These are phyloP conservation scores for Drosophila falleni DNA, from an alignment of 2,888 invertebrate genomes.

Conservation along the genomic window DNA sequence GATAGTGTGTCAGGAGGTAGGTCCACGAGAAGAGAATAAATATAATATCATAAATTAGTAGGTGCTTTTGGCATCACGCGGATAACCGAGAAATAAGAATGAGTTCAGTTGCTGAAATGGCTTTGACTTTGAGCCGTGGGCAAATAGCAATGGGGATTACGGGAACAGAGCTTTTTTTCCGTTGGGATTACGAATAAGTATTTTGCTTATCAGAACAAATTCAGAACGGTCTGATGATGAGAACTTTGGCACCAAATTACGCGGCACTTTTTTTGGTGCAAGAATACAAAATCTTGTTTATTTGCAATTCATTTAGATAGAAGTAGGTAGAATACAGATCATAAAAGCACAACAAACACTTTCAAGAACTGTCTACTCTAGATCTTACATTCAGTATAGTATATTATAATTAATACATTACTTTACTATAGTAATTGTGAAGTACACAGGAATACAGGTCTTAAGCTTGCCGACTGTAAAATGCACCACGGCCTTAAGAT, in stretches of 20 bases:
- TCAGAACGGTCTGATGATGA: slow-evolving; percentile 10
- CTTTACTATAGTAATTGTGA: slow-evolving; percentile 9
- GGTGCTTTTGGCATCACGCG: slow-evolving; percentile 49
- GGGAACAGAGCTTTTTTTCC: slow-evolving; percentile 33
- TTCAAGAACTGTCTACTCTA: slow-evolving; percentile 19
- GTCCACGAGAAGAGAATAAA: slow-evolving; percentile 20
- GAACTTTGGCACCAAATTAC: slow-evolving; percentile 47
- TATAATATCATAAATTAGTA: slow-evolving; percentile 39
- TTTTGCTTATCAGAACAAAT: slow-evolving; percentile 25
- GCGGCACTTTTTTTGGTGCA: slow-evolving; percentile 23
- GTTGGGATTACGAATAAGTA: slow-evolving; percentile 41
- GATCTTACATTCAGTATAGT: slow-evolving; percentile 9
- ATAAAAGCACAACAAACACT: slow-evolving; percentile 36
- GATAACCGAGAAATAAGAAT: slow-evolving; percentile 28
- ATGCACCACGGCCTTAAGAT: slow-evolving; percentile 48
- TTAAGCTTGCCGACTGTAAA: slow-evolving; percentile 31
- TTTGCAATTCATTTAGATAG: slow-evolving; percentile 53
- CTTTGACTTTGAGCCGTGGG: slow-evolving; percentile 55
- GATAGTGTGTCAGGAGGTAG: slow-evolving; percentile 37
- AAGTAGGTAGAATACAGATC: slow-evolving; percentile 23
- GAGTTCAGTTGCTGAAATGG: slow-evolving; percentile 44
- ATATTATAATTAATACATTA: background rate
- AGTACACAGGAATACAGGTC: slow-evolving; percentile 30
- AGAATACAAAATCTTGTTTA: slow-evolving; percentile 37
- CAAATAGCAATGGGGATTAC: slow-evolving; percentile 63